Base-by-base conservation (phyloP, 2,113 vertebrate species). In the Progne subis region DNA sequence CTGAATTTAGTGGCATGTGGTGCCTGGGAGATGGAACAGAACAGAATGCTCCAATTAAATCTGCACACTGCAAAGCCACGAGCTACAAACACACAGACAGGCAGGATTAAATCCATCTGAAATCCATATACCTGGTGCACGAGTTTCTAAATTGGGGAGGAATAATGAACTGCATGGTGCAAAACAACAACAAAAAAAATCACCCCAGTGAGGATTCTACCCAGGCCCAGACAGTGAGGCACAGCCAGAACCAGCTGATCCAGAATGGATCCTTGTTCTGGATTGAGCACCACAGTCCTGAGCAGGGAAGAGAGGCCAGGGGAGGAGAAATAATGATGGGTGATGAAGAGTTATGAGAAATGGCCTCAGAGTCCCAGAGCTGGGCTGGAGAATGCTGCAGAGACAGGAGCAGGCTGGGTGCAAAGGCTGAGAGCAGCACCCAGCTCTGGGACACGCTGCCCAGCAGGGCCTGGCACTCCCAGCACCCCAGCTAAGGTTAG, bases 1-100 rank as follows among this genome's bases (percentile, higher is more conserved):
- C 77, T 61, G 55, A 67, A 74, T 56, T 44, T 23, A 29, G 81
- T 41, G 68, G 52, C 44, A 59, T 18, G 34, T 4, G 71, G 87
- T 70, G 82, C 84, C 50, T 34, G 52, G 90, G 34, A 81, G 69
- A 57, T 25, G 74, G 78, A 87, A 71, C 85, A 85, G 88, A 78
- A 75, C 85, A 90, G 69, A 75, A 70, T 3, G 26, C 68, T 67
- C 74, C 43, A 23, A 29, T 7, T 63, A 37, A 44, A 82, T 31
- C 47, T 53, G 70, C 75, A 67, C 47, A 2, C 31, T 26, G 47
- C 86, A 32, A 37, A 31, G 68, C 82, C 88, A 77, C 87, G 59
- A 90, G 34, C 80, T 64, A 68, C 83, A 72, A 77, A 76, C 8
- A 49, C 61, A 50, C 60, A 32, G 46, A 34, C 5, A 5, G 90